Conservation (phyloP, 2,797 vertebrate genomes). For the Nyctibius grandis region DNA sequence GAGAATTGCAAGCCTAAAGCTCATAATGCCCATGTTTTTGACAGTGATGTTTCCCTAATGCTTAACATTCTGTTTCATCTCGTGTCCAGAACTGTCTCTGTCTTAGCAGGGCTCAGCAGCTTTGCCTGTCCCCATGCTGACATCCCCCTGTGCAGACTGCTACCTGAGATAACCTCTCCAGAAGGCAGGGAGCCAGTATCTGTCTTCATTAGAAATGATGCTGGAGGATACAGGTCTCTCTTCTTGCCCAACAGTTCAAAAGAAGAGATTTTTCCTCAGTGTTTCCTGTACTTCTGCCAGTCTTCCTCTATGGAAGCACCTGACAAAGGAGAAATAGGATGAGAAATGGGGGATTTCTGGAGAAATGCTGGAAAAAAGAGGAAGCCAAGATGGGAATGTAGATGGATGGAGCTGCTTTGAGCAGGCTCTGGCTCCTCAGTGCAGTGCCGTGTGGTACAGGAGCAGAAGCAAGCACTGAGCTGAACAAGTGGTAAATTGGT, state of each 20-base stretch:
- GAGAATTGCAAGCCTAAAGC: neutral
- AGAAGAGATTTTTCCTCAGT: neutral
- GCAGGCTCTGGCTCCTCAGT: neutral
- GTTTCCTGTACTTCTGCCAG: neutral
- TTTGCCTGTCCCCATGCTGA: neutral
- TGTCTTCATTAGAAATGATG: neutral
- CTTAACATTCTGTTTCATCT: neutral
- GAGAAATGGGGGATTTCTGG: neutral
- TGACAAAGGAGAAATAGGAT: neutral
- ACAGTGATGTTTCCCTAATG: neutral
- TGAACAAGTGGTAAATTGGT: neutral
- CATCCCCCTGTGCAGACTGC: neutral
- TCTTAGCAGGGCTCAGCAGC: neutral
- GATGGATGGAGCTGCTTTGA: neutral
- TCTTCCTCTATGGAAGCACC: neutral
- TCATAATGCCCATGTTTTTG: neutral
- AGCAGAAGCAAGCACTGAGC: neutral
- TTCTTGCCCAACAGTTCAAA: neutral
- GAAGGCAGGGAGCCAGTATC: neutral
- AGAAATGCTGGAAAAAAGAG: neutral
- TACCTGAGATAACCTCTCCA: neutral
- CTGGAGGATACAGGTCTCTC: neutral
- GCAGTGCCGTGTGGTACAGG: neutral
- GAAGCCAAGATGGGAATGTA: neutral
- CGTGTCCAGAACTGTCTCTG: neutral